Evolutionary conservation across 2,113 vertebrate species (phyloP).

Genomic region (Elephantulus edwardii): DNA sequence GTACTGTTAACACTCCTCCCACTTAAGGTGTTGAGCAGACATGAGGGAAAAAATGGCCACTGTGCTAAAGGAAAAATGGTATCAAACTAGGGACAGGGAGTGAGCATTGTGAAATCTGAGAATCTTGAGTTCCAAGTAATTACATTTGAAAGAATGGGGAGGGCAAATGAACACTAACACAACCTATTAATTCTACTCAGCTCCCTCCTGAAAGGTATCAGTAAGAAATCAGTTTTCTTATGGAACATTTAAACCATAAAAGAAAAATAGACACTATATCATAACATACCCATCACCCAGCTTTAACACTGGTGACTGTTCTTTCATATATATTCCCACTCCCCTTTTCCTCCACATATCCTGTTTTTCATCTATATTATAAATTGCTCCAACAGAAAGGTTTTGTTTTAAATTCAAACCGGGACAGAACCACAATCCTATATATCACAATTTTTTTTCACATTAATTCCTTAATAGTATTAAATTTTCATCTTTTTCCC

Average conservation of each 20-base stretch:
- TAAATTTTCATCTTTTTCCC: no score
- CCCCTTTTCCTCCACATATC: no score
- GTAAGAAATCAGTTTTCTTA: background rate
- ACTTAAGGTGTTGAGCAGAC: background rate
- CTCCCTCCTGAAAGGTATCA: background rate
- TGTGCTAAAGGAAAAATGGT: background rate
- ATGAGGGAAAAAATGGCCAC: background rate
- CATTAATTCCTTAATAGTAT: no score
- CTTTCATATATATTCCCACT: no score
- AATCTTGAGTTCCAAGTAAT: conserved; percentile 18
- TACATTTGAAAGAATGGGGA: background rate
- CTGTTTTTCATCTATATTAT: no score
- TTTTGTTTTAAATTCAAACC: no score
- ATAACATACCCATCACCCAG: no score
- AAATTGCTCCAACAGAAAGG: no score
- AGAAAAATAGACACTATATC: no score
- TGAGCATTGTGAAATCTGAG: conserved; percentile 17
- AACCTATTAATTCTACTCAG: background rate
- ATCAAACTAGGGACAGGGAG: background rate
- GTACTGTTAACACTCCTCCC: background rate
- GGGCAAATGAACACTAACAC: background rate
- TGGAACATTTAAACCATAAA: background rate
- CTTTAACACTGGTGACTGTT: no score
- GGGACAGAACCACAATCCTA: no score
- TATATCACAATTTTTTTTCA: no score